Conservation (phyloP, 2,888 invertebrate genomes). For the Cantharis nigra region DNA sequence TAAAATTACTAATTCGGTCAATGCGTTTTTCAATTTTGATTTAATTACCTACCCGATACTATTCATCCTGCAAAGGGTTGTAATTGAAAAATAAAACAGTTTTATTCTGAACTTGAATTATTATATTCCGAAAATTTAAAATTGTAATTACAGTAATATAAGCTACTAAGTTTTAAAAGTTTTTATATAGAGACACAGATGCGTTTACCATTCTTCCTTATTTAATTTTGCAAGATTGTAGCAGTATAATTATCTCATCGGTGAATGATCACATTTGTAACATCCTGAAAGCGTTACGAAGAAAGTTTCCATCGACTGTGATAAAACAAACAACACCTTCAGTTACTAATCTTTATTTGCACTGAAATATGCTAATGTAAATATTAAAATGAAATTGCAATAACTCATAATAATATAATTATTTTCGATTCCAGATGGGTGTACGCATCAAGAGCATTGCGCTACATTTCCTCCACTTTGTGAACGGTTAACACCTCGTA, state of each 20-base stretch:
- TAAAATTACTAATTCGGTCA: neutral
- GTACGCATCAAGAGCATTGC: slow-evolving; percentile 16
- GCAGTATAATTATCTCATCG: neutral
- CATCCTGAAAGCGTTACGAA: neutral
- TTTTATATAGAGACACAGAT: no score
- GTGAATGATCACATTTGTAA: neutral
- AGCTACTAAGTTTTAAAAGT: no score
- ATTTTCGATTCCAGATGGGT: neutral
- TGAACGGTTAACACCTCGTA: slow-evolving; percentile 52
- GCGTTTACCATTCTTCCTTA: neutral
- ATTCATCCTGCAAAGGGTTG: neutral
- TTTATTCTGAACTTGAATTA: neutral
- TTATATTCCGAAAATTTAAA: no score
- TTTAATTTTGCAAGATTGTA: neutral
- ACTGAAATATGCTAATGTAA: slow-evolving; percentile 3
- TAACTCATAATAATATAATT: slow-evolving; percentile 18
- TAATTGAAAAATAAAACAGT: neutral
- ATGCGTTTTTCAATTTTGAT: neutral
- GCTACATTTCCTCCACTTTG: slow-evolving; percentile 54
- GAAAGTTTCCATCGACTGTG: neutral
- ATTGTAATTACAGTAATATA: no score
- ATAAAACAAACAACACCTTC: neutral
- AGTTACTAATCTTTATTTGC: neutral
- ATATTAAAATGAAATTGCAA: slow-evolving; percentile 24
- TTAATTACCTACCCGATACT: no score